Evolutionary conservation across 2,888 invertebrate species (phyloP), one percentile per base, ranked within the genome.

Genomic region (Muschampia plurimacula): DNA sequence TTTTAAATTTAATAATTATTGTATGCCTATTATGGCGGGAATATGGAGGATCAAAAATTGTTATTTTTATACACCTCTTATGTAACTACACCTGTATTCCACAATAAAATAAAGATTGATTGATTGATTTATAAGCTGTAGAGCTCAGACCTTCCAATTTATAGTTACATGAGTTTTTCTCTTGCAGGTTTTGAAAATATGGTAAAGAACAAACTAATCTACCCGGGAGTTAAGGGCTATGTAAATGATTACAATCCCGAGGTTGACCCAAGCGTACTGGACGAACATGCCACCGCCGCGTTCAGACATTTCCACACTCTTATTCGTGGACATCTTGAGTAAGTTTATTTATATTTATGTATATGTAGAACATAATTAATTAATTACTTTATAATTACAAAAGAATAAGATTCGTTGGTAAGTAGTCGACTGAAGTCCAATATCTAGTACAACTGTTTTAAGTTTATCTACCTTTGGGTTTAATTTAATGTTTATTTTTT

Each of bases 281-380:
- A 96, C 76, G 97, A 96, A 77, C 96, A 97, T 80, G 96, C 97
- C 2, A 96, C 95, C 0, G 96, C 96, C 8, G 97, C 97, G 7
- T 97, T 96, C 84, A 95, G 97, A 89, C 96, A 96, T 82, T 97
- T 97, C 95, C 97, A 97, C 82, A 95, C 96, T 0, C 89, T 96
- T 63, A 96, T 97, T 76, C 95, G 96, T 74, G 97, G 97, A 77
- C 95, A 94, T 79, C 91, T 97, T 70, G 95, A 96, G 97, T 97
- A 92, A 91, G 96, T 93, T 22, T 41, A 9, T 55, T 57, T 57
- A 57, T 4, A 22, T 57, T 22, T 10, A 57, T 22, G 22, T 22
- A 55, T 2, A 55, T 15, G 1, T 15, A 55, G 49, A 2, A 41
- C 36, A 36, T 0, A 5, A 4, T 6, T 36, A 36, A 0, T 36